Conservation (phyloP, 1,140 invertebrate species). For the Rhagoletis zephyria region DNA sequence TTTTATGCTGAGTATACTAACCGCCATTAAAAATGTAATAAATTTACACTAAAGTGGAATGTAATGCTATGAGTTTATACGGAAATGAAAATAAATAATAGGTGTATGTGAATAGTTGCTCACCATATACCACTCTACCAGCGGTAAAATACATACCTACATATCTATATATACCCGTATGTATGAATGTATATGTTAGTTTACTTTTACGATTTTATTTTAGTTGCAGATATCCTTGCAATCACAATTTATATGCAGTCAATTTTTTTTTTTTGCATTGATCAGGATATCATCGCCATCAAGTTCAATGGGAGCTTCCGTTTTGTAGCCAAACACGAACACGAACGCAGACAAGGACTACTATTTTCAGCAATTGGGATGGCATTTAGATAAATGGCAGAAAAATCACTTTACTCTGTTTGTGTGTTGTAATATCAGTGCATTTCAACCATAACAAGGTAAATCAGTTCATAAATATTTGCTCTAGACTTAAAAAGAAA, state of each 20-base stretch:
- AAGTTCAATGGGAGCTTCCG: neutral
- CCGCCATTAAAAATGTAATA: constrained; percentile 36
- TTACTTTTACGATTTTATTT: neutral
- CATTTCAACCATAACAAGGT: too few species aligned
- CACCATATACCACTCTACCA: neutral
- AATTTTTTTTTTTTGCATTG: constrained; percentile 10
- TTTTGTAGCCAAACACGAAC: neutral
- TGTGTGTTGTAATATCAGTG: too few species aligned
- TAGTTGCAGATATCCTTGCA: constrained; percentile 3
- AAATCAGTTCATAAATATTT: too few species aligned
- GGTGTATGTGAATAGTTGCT: constrained; percentile 11
- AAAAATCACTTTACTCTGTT: too few species aligned
- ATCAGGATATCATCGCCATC: constrained; percentile 19
- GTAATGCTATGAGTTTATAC: constrained; percentile 17
- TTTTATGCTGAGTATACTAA: neutral
- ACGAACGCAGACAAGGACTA: neutral
- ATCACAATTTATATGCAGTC: constrained; percentile 15
- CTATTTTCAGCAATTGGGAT: too few species aligned
- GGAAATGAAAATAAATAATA: constrained; percentile 46
- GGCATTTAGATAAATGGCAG: too few species aligned
- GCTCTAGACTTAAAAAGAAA: too few species aligned
- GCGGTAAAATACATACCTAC: neutral
- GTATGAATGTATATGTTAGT: neutral
- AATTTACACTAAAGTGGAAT: constrained; percentile 9
- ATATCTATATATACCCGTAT: neutral